Percentiles rank a stretch among this genome's conserved stretches.
These are phyloP conservation scores for Crenichthys baileyi DNA, from an alignment of 2,797 vertebrate genomes.

Conservation along the genomic window DNA sequence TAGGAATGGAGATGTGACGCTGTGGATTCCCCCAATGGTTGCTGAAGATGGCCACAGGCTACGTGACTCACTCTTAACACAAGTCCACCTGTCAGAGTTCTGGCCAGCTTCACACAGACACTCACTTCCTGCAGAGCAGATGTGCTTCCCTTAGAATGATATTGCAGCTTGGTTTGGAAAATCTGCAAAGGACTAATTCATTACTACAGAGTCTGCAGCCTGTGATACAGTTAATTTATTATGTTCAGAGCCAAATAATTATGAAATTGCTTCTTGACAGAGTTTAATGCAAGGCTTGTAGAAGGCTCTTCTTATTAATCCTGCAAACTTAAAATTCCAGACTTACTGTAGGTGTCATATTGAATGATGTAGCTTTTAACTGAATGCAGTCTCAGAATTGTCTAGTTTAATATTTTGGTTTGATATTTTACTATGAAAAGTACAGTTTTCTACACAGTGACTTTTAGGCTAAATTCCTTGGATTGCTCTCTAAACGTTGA, in stretches of 20 bases:
- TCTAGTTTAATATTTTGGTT: not conserved
- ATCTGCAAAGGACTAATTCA: not conserved
- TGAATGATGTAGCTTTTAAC: not conserved
- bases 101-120: conserved; percentile 18
- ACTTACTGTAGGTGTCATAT: not conserved
- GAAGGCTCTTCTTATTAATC: not conserved
- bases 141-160: conserved; percentile 17
- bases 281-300: not conserved
- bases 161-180: not conserved
- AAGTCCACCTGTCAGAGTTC: conserved; percentile 61
- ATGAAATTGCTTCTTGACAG: not conserved
- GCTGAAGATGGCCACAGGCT: conserved; percentile 33
- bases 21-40: conserved; percentile 37
- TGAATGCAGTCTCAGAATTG: not conserved
- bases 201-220: not conserved
- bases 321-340: not conserved
- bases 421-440: not conserved
- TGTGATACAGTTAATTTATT: not conserved
- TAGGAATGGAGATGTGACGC: conserved; percentile 48
- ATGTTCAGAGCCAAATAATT: not conserved
- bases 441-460: not conserved
- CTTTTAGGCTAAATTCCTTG: not conserved
- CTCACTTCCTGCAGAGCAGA: conserved; percentile 10
- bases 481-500: not conserved
- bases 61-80: conserved; percentile 28